Evolutionary conservation across 2,113 vertebrate genomes (phyloP).

Genomic region (Ascaphus truei): DNA sequence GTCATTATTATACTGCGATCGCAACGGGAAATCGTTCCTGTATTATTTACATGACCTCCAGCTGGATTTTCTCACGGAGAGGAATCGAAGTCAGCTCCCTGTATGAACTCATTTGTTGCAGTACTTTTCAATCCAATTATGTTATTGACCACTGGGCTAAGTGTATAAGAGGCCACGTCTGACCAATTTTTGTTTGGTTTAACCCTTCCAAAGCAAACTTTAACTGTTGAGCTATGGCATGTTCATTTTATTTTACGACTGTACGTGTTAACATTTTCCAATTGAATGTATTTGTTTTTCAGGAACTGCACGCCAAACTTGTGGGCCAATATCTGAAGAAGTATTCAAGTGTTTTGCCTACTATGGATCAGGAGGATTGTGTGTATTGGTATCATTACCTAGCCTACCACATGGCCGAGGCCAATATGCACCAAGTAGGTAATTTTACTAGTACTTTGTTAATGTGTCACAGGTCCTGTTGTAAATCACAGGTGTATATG

Average conservation of each 20-base stretch:
- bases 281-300: constrained; percentile 38
- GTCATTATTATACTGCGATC: constrained; percentile 87
- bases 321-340: constrained; percentile 79
- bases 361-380: constrained; percentile 72
- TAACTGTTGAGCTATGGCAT: too few species aligned
- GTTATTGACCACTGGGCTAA: too few species aligned
- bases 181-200: background rate
- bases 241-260: background rate
- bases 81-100: constrained; percentile 77
- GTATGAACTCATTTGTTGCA: constrained; percentile 48
- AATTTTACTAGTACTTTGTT: background rate
- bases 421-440: constrained; percentile 79
- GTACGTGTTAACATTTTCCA: background rate
- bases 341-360: constrained; percentile 59
- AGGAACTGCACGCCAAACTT: constrained; percentile 87
- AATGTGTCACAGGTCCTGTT: too few species aligned
- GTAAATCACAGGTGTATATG: background rate
- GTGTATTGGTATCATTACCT: constrained; percentile 92
- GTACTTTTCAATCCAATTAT: too few species aligned
- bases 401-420: constrained; percentile 87
- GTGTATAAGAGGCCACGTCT: too few species aligned
- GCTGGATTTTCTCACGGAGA: constrained; percentile 88
- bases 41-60: constrained; percentile 97
- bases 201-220: too few species aligned
- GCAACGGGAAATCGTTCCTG: constrained; percentile 75